Evolutionary conservation across 2,888 invertebrate genomes (phyloP).

Genomic region (Eupithecia dodoneata): DNA sequence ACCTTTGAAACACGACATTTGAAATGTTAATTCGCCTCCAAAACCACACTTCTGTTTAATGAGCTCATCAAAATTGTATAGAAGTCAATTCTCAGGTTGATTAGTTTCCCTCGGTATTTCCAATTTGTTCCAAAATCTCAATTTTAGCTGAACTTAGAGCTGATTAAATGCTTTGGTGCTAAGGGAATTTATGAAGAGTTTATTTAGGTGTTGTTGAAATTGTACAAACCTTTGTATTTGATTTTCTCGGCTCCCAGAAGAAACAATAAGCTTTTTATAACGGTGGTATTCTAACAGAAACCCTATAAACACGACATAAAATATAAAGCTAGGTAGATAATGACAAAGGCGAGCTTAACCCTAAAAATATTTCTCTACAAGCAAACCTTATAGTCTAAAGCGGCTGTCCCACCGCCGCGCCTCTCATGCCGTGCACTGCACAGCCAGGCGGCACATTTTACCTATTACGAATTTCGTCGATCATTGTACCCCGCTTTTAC

Average conservation of each 20-base stretch:
- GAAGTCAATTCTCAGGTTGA: conserved; percentile 20
- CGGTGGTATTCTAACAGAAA: neutral
- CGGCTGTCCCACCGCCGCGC: too few relatives aligned
- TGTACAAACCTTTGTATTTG: neutral
- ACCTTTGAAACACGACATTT: neutral
- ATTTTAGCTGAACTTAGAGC: conserved; percentile 13
- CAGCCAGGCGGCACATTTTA: too few relatives aligned
- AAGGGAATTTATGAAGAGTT: conserved; percentile 10
- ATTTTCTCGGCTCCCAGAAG: neutral
- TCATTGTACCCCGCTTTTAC: too few relatives aligned
- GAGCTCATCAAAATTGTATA: conserved; percentile 20
- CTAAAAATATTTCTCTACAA: neutral
- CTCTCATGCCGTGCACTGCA: too few relatives aligned
- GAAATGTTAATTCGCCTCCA: conserved; percentile 22
- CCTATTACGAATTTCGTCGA: too few relatives aligned
- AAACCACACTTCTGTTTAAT: conserved; percentile 18
- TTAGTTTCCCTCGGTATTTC: conserved; percentile 18
- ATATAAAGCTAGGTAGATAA: neutral
- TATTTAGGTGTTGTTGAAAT: conserved; percentile 6
- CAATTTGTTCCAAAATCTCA: conserved; percentile 19
- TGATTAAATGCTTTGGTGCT: conserved; percentile 22
- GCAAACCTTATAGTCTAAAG: neutral
- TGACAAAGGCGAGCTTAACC: neutral
- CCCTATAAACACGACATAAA: neutral
- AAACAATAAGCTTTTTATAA: neutral